Evolutionary conservation across 2,797 vertebrate species (phyloP), one percentile per base, ranked within the genome.

Genomic region (Arnoldichthys spilopterus): DNA sequence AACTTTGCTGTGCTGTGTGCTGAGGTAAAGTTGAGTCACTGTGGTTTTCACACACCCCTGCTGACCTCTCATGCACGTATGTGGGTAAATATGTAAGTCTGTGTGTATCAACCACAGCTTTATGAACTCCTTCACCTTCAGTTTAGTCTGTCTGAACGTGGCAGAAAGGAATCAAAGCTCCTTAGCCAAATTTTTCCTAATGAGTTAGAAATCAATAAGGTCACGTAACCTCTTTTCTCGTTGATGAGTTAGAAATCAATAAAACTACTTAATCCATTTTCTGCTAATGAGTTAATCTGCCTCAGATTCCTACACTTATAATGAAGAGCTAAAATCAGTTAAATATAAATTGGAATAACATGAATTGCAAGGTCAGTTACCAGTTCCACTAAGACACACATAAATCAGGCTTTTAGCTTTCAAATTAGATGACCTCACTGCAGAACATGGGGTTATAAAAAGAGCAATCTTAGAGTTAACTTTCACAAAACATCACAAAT

Each of bases 41-140:
- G 40, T 45, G 62, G 40, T 78, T 74, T 74, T 74, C 32, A 51
- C 71, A 74, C 61, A 47, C 24, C 18, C 72, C 28, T 18, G 67
- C 34, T 62, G 49, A 74, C 78, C 45, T 43, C 8, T 70, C 43
- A 45, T 24, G 45, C 22, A 24, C 51, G 56, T 61, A 16, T 47
- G 37, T 73, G 71, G 6, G 32, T 72, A 28, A 16, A 49, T 37
- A 49, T 34, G 51, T 37, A 24, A 20, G 70, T 70, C 66, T 62
- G 16, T 62, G 62, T 79, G 67, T 71, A 40, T 63, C 8, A n/a
- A 30, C 18, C 30, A 63, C 61, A 63, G 16, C 6, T 34, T n/a
- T 37, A 63, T 37, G 20, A 34, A 63, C 61, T 61, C 58, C 28
- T 64, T 64, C 62, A 64, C 62, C 32, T 40, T 12, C 9, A 22